A percentile compares a stretch with the other conserved stretches of the same genome.
phyloP scores from a whole-genome alignment of 2,797 vertebrate genomes.

The Pelodytes ibericus region DNA sequence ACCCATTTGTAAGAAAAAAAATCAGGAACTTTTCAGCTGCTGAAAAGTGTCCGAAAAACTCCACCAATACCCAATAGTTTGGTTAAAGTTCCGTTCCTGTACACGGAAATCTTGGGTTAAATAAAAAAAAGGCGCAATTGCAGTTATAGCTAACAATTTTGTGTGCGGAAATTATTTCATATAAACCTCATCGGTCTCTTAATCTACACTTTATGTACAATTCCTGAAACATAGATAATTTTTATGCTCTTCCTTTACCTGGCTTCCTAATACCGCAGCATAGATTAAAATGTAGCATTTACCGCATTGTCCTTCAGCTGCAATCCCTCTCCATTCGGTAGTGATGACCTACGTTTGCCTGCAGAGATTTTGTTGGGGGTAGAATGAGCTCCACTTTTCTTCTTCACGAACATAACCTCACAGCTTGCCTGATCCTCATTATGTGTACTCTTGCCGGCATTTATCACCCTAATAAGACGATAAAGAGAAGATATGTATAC shows the following conservation, averaged over 20 bases:
- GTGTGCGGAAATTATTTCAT: too few species aligned
- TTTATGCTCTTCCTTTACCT: not conserved
- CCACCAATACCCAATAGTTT: too few species aligned
- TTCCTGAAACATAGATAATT: too few species aligned
- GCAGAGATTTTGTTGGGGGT: slow-evolving; percentile 80
- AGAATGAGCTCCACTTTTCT: slow-evolving; percentile 72
- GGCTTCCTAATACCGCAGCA: not conserved
- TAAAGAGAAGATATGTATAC: not conserved
- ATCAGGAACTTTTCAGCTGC: too few species aligned
- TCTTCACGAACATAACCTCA: slow-evolving; percentile 89
- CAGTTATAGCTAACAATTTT: too few species aligned
- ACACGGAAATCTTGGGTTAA: too few species aligned
- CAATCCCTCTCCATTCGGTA: slow-evolving; percentile 89
- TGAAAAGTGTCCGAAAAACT: too few species aligned
- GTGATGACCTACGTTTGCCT: slow-evolving; percentile 84
- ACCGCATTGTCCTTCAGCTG: slow-evolving; percentile 81
- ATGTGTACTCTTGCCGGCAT: slow-evolving; percentile 93
- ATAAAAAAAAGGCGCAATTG: too few species aligned
- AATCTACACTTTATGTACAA: too few species aligned
- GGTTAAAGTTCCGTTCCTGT: too few species aligned
- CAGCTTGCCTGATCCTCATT: slow-evolving; percentile 98
- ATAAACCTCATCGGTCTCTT: too few species aligned
- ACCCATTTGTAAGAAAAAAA: too few species aligned
- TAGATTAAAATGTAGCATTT: slow-evolving; percentile 62
- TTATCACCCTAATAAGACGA: slow-evolving; percentile 85